A percentile compares a stretch with the other conserved stretches of the same genome.
phyloP scores from a whole-genome alignment of 2,888 invertebrate species.

The Malthinus seriepunctatus region DNA sequence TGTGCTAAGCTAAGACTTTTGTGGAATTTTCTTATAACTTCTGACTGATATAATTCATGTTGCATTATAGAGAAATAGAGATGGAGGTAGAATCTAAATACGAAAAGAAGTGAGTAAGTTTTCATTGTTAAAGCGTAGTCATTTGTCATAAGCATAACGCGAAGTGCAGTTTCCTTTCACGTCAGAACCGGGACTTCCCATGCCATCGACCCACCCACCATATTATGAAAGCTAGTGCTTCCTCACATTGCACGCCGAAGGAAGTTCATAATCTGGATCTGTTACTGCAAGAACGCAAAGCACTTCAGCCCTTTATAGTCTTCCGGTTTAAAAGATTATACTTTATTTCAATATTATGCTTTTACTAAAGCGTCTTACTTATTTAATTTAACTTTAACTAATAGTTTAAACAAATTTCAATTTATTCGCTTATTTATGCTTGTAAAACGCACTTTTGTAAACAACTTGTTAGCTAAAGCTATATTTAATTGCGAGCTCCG shows the following conservation, averaged over 20 bases:
- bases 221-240: constrained; percentile 33
- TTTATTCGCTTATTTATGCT: not conserved
- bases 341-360: constrained; percentile 7
- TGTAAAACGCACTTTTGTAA: not conserved
- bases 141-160: constrained; percentile 43
- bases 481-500: not conserved
- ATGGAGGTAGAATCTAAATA: constrained; percentile 33
- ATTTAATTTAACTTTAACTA: constrained; percentile 5
- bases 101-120: constrained; percentile 34
- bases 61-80: constrained; percentile 35
- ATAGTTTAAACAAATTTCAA: constrained; percentile 5
- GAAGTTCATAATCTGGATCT: constrained; percentile 37
- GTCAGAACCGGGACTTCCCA: constrained; percentile 40
- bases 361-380: constrained; percentile 12
- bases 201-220: constrained; percentile 34
- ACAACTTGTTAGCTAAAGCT: not conserved
- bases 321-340: constrained; percentile 23
- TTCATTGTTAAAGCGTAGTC: constrained; percentile 42
- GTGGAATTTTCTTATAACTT: constrained; percentile 25
- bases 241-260: constrained; percentile 26
- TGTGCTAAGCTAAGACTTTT: constrained; percentile 16
- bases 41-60: constrained; percentile 38
- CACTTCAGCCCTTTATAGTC: constrained; percentile 22
- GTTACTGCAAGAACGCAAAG: constrained; percentile 31
- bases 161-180: constrained; percentile 44